phyloP scores from a whole-genome alignment of 2,888 invertebrate species.

The Cryptocheilus praepositus region DNA sequence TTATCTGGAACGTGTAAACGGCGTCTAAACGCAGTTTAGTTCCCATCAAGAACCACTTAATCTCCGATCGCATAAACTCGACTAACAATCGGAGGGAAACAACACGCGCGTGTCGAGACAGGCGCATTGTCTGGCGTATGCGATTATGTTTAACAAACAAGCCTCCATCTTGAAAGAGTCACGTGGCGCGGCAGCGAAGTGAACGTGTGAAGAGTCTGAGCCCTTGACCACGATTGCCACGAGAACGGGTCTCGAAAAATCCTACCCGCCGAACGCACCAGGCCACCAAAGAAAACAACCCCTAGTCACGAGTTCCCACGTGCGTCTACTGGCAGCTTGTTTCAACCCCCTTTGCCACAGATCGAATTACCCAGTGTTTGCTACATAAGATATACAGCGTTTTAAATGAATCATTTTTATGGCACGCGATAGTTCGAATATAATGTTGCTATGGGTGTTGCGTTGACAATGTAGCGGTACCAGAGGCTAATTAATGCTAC shows the following conservation, averaged over 20 bases:
- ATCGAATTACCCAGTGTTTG: slow-evolving; percentile 25
- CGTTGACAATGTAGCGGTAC: too few species aligned
- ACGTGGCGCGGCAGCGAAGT: slow-evolving; percentile 43
- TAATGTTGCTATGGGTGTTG: too few species aligned
- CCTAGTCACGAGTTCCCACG: slow-evolving; percentile 51
- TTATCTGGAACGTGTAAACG: slow-evolving; percentile 20
- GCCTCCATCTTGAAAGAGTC: slow-evolving; percentile 44
- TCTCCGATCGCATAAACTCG: slow-evolving; percentile 63
- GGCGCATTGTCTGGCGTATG: slow-evolving; percentile 36
- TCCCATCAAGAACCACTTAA: slow-evolving; percentile 71
- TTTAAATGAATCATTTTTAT: too few species aligned
- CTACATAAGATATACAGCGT: too few species aligned
- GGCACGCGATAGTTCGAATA: too few species aligned
- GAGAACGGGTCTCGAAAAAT: slow-evolving; percentile 41
- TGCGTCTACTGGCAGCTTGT: slow-evolving; percentile 26
- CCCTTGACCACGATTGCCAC: slow-evolving; percentile 23
- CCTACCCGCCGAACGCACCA: slow-evolving; percentile 38
- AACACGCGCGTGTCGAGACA: slow-evolving; percentile 29
- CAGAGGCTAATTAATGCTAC: too few species aligned
- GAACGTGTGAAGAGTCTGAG: slow-evolving; percentile 23
- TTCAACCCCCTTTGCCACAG: slow-evolving; percentile 17
- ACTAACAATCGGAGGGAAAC: slow-evolving; percentile 54
- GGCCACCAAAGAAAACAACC: slow-evolving; percentile 55
- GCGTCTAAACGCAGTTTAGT: slow-evolving; percentile 60
- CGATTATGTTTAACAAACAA: slow-evolving; percentile 65